Conservation (phyloP, 1,140 invertebrate genomes). For the Conus ventricosus region DNA sequence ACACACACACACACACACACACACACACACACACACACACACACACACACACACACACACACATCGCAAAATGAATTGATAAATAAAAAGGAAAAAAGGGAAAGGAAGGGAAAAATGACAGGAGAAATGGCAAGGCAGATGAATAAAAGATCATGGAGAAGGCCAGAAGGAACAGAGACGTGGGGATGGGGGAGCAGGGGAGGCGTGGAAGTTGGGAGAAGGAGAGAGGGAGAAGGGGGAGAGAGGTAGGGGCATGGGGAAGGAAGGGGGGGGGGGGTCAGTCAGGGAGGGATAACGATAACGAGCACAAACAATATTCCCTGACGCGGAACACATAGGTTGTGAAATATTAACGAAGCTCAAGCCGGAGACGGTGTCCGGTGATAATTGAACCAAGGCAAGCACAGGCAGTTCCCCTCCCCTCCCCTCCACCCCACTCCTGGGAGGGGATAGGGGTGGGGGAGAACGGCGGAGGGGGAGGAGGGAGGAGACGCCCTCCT, state of each 20-base stretch:
- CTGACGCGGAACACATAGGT: slow-evolving; percentile 28
- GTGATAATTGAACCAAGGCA: slow-evolving; percentile 14
- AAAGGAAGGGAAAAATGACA: background rate
- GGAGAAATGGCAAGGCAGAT: background rate
- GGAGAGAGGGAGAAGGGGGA: background rate
- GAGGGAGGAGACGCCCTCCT: too few relatives aligned
- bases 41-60: too few relatives aligned
- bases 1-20: too few relatives aligned
- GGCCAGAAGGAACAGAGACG: too few relatives aligned
- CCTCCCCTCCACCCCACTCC: background rate
- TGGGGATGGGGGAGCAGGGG: background rate
- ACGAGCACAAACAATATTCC: slow-evolving; percentile 30
- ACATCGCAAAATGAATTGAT: too few relatives aligned
- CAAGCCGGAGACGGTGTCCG: background rate
- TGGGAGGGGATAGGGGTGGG: background rate
- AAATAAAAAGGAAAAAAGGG: background rate
- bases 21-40: too few relatives aligned
- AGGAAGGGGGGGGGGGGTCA: background rate
- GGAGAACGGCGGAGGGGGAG: background rate
- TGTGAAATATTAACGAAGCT: slow-evolving; percentile 31
- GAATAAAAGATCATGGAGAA: slow-evolving; percentile 2
- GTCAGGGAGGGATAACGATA: background rate
- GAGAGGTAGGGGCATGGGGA: background rate
- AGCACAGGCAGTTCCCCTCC: background rate
- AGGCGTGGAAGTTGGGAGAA: background rate